Evolutionary conservation across 2,113 vertebrate species (phyloP).

Genomic region (Vimba vimba): DNA sequence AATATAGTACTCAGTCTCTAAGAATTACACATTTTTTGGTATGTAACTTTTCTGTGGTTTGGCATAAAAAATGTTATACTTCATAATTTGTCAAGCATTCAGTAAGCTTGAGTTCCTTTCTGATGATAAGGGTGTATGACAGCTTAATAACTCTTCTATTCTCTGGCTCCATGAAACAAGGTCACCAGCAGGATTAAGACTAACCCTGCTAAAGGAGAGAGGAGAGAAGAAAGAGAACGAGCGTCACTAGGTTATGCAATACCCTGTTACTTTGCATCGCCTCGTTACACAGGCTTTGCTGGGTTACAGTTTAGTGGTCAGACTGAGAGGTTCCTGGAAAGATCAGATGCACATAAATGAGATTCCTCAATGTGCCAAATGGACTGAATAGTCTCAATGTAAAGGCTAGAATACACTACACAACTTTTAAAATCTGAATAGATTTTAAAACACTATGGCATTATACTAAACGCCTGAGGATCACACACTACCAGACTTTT

Average conservation of each 20-base stretch:
- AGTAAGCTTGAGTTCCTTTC: background rate
- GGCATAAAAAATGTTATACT: background rate
- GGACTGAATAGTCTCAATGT: background rate
- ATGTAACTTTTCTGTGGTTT: conserved; percentile 1
- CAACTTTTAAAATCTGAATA: background rate
- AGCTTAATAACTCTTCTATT: background rate
- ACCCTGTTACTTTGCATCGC: background rate
- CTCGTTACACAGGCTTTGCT: conserved; percentile 23
- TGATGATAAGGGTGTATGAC: background rate
- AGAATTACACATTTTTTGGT: background rate
- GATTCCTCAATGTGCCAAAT: background rate
- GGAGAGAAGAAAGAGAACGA: background rate
- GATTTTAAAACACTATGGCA: background rate
- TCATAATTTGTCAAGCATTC: background rate
- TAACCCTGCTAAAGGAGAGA: conserved; percentile 13
- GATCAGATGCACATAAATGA: background rate
- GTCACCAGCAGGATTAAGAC: conserved; percentile 41
- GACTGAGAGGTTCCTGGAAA: background rate
- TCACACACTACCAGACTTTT: no score
- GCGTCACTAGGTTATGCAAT: conserved; percentile 34
- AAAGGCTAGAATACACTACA: background rate
- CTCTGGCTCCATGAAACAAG: background rate
- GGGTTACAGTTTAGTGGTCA: conserved; percentile 19
- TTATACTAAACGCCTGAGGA: no score
- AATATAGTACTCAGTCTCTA: background rate